A percentile compares a stretch with the other conserved stretches of the same genome.
phyloP scores from a whole-genome alignment of 1,140 invertebrate genomes.

The Rhyzopertha dominica region DNA sequence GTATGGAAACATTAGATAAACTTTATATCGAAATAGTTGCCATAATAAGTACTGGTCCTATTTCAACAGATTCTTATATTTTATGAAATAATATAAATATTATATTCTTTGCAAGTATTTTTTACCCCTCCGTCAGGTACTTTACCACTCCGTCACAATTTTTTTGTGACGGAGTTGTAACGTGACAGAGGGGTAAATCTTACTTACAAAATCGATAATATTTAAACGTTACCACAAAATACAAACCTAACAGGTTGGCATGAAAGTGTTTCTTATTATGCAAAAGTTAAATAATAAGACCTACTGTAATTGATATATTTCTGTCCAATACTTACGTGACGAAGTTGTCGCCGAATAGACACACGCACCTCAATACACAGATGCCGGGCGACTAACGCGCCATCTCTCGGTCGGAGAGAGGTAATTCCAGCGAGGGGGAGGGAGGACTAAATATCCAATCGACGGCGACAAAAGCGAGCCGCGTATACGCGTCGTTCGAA shows the following conservation, averaged over 20 bases:
- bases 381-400: too few species aligned
- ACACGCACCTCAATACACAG: too few species aligned
- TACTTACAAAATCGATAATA: slow-evolving; percentile 19
- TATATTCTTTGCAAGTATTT: slow-evolving; percentile 17
- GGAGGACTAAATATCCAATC: too few species aligned
- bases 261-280: slow-evolving; percentile 16
- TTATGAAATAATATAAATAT: slow-evolving; percentile 4
- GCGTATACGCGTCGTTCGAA: too few species aligned
- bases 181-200: slow-evolving; percentile 17
- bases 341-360: too few species aligned
- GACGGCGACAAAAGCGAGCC: too few species aligned
- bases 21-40: slow-evolving; percentile 7
- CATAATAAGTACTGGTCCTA: slow-evolving; percentile 4
- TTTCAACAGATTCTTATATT: slow-evolving; percentile 2
- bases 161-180: slow-evolving; percentile 17
- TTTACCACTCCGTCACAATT: slow-evolving; percentile 20
- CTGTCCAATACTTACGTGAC: too few species aligned
- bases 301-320: slow-evolving; percentile 12
- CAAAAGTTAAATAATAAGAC: slow-evolving; percentile 15
- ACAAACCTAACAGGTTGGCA: slow-evolving; percentile 14
- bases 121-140: slow-evolving; percentile 19
- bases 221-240: slow-evolving; percentile 15
- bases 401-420: too few species aligned
- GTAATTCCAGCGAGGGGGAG: too few species aligned
- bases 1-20: slow-evolving; percentile 5